Conservation (phyloP, 2,888 invertebrate species). For the Tenodera sinensis region DNA sequence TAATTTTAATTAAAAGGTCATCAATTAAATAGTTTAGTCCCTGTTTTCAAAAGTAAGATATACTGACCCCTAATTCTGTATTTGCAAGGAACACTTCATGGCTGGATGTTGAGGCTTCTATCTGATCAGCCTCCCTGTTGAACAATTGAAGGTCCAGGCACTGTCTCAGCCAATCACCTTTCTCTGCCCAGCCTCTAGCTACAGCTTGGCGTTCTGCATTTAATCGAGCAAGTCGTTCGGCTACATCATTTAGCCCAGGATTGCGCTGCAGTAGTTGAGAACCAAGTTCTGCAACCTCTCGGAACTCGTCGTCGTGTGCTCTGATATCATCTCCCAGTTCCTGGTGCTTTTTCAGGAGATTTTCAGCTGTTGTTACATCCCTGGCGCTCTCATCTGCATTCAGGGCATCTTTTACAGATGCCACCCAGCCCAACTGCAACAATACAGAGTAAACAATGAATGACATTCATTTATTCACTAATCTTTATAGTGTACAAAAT, state of each 20-base stretch:
- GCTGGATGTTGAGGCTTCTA: constrained; percentile 90
- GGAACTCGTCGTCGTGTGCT: constrained; percentile 86
- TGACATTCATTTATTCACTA: no score
- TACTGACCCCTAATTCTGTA: constrained; percentile 75
- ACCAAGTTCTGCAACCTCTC: constrained; percentile 71
- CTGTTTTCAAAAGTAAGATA: not conserved
- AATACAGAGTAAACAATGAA: not conserved
- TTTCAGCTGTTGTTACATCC: constrained; percentile 91
- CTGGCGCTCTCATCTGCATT: constrained; percentile 75
- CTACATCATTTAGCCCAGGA: constrained; percentile 70
- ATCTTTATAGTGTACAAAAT: no score
- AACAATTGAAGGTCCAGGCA: constrained; percentile 86
- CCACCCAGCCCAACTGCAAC: constrained; percentile 72
- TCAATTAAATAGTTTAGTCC: not conserved
- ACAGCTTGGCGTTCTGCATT: constrained; percentile 73
- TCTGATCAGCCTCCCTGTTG: constrained; percentile 94
- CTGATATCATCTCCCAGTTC: constrained; percentile 89
- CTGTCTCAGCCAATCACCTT: constrained; percentile 81
- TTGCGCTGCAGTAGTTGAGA: constrained; percentile 67
- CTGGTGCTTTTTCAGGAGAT: constrained; percentile 81
- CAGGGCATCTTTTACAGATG: constrained; percentile 72
- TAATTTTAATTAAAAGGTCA: not conserved
- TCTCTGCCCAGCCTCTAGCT: constrained; percentile 76
- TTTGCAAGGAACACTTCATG: constrained; percentile 93
- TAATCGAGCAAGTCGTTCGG: constrained; percentile 68